phyloP scores from a whole-genome alignment of 1,140 invertebrate species.

The Odontomachus brunneus region DNA sequence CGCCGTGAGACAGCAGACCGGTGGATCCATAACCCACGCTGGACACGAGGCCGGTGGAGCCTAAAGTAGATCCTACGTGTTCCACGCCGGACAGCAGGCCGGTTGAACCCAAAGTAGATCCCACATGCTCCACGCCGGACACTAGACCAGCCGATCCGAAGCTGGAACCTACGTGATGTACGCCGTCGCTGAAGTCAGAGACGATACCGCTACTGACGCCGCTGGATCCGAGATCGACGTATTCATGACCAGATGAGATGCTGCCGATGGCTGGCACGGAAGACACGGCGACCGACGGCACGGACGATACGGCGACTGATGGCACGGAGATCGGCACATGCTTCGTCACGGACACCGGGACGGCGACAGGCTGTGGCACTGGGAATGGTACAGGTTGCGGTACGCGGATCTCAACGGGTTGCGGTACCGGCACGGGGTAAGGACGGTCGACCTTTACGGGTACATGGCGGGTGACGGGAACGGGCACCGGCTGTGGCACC shows the following conservation, averaged over 20 bases:
- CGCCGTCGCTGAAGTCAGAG: not conserved
- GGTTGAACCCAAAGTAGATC: slow-evolving; percentile 18
- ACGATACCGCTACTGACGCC: not conserved
- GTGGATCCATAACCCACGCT: not conserved
- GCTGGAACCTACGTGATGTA: slow-evolving; percentile 16
- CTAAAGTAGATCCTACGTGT: not conserved
- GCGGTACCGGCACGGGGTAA: slow-evolving; percentile 73
- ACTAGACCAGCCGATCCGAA: not conserved
- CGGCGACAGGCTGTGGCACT: slow-evolving; percentile 44
- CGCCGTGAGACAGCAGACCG: not conserved
- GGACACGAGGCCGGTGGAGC: slow-evolving; percentile 8
- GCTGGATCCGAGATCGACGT: not conserved
- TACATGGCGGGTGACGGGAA: slow-evolving; percentile 73
- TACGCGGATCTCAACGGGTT: slow-evolving; percentile 71
- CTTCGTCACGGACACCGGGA: slow-evolving; percentile 40
- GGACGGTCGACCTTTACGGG: slow-evolving; percentile 75
- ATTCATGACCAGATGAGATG: slow-evolving; percentile 30
- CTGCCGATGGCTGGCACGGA: slow-evolving; percentile 22
- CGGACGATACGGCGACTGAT: not conserved
- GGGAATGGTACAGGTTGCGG: slow-evolving; percentile 68
- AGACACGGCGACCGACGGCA: not conserved
- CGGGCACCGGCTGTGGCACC: slow-evolving; percentile 74
- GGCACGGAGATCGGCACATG: slow-evolving; percentile 14
- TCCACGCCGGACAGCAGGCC: not conserved
- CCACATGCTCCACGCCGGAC: slow-evolving; percentile 16